These are phyloP conservation scores for Andrena praecox DNA, from an alignment of 2,888 invertebrate genomes.

Conservation along the genomic window DNA sequence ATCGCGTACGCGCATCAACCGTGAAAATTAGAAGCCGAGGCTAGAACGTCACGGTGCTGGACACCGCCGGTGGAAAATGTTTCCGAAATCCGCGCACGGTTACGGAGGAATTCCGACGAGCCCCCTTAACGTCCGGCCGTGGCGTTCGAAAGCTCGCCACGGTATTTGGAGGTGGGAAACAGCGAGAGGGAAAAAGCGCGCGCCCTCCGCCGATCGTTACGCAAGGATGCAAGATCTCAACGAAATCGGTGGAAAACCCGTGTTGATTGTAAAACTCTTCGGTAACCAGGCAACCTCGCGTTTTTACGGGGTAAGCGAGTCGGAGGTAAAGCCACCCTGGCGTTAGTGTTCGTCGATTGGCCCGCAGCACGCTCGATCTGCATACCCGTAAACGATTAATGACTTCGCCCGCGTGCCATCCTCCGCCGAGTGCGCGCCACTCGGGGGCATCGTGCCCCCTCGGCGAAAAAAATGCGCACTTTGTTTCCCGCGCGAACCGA, in stretches of 20 bases:
- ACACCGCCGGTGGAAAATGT: neutral
- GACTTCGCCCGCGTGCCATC: constrained; percentile 37
- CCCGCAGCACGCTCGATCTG: constrained; percentile 53
- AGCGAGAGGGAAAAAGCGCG: neutral
- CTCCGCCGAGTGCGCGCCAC: neutral
- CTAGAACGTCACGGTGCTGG: neutral
- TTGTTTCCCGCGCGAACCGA: constrained; percentile 23
- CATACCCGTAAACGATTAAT: constrained; percentile 66
- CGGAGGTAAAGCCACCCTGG: constrained; percentile 31
- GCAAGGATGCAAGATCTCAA: constrained; percentile 26
- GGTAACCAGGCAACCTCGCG: constrained; percentile 35
- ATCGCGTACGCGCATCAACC: neutral
- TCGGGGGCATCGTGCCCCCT: neutral
- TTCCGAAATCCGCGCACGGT: constrained; percentile 16
- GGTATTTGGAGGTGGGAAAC: constrained; percentile 7
- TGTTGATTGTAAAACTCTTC: constrained; percentile 44
- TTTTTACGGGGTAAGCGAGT: constrained; percentile 56
- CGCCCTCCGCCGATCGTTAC: constrained; percentile 25
- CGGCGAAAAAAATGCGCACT: constrained; percentile 9
- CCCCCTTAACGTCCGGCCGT: neutral
- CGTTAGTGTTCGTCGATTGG: constrained; percentile 48
- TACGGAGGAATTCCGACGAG: constrained; percentile 11
- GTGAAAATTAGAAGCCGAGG: constrained; percentile 25
- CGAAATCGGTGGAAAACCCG: constrained; percentile 11
- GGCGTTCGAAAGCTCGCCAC: constrained; percentile 2